Base-by-base conservation (phyloP, 1,140 invertebrate genomes). In the Drosophila lowei region DNA sequence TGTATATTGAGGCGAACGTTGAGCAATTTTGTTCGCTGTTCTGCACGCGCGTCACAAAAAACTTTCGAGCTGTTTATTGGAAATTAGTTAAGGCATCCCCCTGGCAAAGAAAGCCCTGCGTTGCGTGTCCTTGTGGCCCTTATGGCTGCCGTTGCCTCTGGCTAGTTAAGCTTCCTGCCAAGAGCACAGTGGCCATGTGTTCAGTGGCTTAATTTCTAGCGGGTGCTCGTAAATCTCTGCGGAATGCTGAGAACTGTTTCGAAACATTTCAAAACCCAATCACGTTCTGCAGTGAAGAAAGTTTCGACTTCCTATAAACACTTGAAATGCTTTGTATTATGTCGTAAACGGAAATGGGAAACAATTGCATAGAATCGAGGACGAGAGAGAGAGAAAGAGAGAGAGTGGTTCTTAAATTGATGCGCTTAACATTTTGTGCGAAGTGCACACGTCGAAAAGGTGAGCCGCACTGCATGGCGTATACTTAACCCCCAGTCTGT, bases 41-140 rank as follows among this genome's bases (percentile, higher is more conserved):
- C 73, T 74, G 61, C 77, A 77, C 79, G 63, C 72, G 76, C 65
- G 43, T 67, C 66, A 60, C 59, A 59, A 75, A 73, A 68, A 84
- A 85, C 59, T 85, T 80, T 70, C 64, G 21, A 67, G 60, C 65
- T 85, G 67, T 73, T 86, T 86, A 80, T 86, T 72, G 81, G 68
- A 85, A 85, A 85, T 85, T 86, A 86, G 81, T 80, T 85, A 74
- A 78, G 62, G 72, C 76, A 61, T 55, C 72, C 65, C 60, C 52
- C 34, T 60, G 50, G 48, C 43, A 13, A 15, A 41, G 16, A 41
- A 13, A 34, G 48, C 13, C 41, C 49, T 41, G 49, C 21, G 30
- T 0, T 25, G 23, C 23, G 23, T 34, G 16, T 16, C 18, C n/a
- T 34, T 46, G 42, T 11, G 43, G 34, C 53, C 15, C 28, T 30